Evolutionary conservation across 30 jellyfish, hydroid and myxozoan genomes (phyloP), one percentile per base, ranked within the genome.

Genomic region (Turritopsis dohrnii): DNA sequence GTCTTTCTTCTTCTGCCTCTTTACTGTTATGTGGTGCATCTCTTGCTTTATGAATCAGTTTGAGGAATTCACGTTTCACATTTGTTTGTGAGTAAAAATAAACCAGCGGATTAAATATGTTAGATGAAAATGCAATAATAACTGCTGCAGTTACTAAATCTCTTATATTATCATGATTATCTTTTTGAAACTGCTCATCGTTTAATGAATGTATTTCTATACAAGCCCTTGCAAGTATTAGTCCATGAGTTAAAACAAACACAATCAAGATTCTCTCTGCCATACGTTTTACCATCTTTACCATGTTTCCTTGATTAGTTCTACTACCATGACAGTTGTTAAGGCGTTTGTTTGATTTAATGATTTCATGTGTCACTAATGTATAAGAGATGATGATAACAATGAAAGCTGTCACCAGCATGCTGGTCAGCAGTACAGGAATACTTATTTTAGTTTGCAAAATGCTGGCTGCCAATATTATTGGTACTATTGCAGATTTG

Each of bases 61-160:
- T 69, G 16, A 23, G 28, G 28, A 69, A 23, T 69, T 69, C 77
- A 0, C 19, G 16, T 69, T 27, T 69, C 30, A 69, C 28, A 69
- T 69, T 21, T n/a, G 77, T n/a, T 21, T 69, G 77, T 9, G 22
- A n/a, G 77, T 69, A 69, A 69, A 69, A 69, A 19, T 69, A 69
- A 7, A 69, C 30, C 77, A 69, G 22, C 30, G 77, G 77, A 69
- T 69, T 69, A 21, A 69, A n/a, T 27, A 69, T 27, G 0, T n/a
- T 69, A 3, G 60, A 41, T 41, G 60, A 41, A 41, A 41, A 41
- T 41, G 60, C 60, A 13, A 41, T 5, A 13, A 41, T 41, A 3
- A 41, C 60, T 41, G 9, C 60, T 41, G 60, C 60, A 41, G 60
- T 41, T 41, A 41, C 60, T 13, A 41, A 41, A 41, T 41, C 60